phyloP scores from a whole-genome alignment of 2,113 vertebrate species.

The Oncorhynchus nerka region DNA sequence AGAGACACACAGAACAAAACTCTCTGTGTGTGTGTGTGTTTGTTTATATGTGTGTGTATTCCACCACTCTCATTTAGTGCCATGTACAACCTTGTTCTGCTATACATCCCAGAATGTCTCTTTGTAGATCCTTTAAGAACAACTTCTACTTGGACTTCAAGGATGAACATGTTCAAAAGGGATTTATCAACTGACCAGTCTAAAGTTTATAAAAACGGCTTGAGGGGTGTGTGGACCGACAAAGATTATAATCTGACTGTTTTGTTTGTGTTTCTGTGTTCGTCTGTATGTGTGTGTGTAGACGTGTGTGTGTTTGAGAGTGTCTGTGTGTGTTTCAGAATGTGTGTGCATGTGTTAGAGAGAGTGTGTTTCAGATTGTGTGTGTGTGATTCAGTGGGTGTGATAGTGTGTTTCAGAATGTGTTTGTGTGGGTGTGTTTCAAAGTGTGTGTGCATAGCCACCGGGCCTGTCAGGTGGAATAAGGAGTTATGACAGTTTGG shows the following conservation, averaged over 20 bases:
- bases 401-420: slow-evolving; percentile 52
- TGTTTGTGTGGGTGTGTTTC: slow-evolving; percentile 21
- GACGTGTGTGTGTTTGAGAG: not conserved
- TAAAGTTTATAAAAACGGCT: not conserved
- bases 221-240: not conserved
- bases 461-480: slow-evolving; percentile 76
- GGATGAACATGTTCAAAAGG: too few species aligned
- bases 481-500: slow-evolving; percentile 70
- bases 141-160: too few species aligned
- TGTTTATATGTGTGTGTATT: too few species aligned
- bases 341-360: not conserved
- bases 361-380: not conserved
- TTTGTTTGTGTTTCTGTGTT: too few species aligned
- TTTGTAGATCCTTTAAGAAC: not conserved
- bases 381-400: slow-evolving; percentile 16
- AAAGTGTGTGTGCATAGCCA: slow-evolving; percentile 51
- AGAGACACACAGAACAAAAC: slow-evolving; percentile 5
- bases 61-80: not conserved
- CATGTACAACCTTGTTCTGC: not conserved
- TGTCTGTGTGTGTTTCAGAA: not conserved
- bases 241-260: not conserved
- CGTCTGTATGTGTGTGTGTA: not conserved
- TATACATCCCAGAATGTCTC: not conserved
- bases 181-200: too few species aligned
- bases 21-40: too few species aligned